Percentiles rank a stretch among this genome's conserved stretches.
Evolutionary conservation across 2,888 invertebrate species (phyloP).

Genomic region (Ischnura elegans): DNA sequence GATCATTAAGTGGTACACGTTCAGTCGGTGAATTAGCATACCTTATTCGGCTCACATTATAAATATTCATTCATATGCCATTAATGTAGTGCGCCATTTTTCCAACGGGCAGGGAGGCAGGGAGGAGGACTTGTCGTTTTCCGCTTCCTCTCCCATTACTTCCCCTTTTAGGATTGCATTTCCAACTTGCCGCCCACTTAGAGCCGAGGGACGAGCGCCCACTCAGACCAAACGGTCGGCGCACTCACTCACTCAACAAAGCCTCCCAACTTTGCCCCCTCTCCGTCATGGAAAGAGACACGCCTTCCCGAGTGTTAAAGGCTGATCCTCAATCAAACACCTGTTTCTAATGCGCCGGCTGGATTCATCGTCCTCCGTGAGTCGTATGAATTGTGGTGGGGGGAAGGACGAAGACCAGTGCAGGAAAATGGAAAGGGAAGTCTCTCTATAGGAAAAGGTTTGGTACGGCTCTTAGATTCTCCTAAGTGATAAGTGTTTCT

Average conservation of each 20-base stretch:
- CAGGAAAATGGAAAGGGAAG: not conserved
- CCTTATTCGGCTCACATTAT: not conserved
- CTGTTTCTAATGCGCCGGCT: constrained; percentile 54
- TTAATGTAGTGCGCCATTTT: not conserved
- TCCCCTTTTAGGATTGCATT: not conserved
- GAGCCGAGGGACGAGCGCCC: not conserved
- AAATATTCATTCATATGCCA: not conserved
- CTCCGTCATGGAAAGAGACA: not conserved
- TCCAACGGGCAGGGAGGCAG: not conserved
- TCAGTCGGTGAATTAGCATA: too few relatives aligned
- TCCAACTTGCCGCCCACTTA: not conserved
- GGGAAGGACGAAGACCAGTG: not conserved
- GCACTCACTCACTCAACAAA: not conserved
- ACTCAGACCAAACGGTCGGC: not conserved
- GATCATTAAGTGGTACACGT: too few relatives aligned
- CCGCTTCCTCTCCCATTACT: not conserved
- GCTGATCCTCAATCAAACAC: constrained; percentile 62
- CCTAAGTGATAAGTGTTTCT: too few relatives aligned
- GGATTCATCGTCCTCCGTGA: constrained; percentile 43
- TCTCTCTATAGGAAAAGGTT: not conserved
- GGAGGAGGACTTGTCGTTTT: not conserved
- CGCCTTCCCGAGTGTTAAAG: constrained; percentile 38
- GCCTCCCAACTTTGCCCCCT: not conserved
- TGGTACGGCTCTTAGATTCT: too few relatives aligned
- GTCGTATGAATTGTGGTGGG: not conserved